Evolutionary conservation across 1,140 invertebrate species (phyloP).

Genomic region (Drosophila lini): DNA sequence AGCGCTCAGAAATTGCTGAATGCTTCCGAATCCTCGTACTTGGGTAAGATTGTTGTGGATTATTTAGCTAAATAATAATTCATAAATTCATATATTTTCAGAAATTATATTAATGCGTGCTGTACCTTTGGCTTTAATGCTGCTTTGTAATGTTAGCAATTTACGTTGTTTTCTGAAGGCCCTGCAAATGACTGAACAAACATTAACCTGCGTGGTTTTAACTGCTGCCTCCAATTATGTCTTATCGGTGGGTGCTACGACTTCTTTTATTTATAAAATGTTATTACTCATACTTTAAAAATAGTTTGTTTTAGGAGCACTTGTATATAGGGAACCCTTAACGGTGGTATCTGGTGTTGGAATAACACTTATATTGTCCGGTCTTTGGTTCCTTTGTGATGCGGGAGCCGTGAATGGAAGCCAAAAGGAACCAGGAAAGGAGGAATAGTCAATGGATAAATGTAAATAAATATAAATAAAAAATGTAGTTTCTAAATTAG

Average conservation of each 20-base stretch:
- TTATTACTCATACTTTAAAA: neutral
- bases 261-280: neutral
- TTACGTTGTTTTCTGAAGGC: conserved; percentile 87
- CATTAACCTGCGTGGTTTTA: conserved; percentile 86
- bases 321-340: conserved; percentile 65
- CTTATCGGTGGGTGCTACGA: conserved; percentile 85
- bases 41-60: conserved; percentile 12
- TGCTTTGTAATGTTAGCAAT: conserved; percentile 86
- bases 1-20: conserved; percentile 36
- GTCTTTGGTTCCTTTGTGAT: conserved; percentile 75
- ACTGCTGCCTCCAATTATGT: conserved; percentile 87
- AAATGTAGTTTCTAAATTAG: too few relatives aligned
- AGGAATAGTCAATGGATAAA: conserved; percentile 3
- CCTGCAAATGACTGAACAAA: conserved; percentile 85
- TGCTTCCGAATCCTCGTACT: conserved; percentile 11
- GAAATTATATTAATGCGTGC: conserved; percentile 45
- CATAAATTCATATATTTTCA: conserved; percentile 3
- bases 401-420: neutral
- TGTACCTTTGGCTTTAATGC: conserved; percentile 85
- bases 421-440: conserved; percentile 1
- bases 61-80: neutral
- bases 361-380: conserved; percentile 64
- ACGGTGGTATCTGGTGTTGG: conserved; percentile 60
- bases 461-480: neutral
- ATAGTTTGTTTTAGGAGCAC: conserved; percentile 69